Percentiles rank a stretch among this genome's conserved stretches.
phyloP scores from a whole-genome alignment of 2,888 invertebrate genomes.

The Dimorphilus gyrociliatus region DNA sequence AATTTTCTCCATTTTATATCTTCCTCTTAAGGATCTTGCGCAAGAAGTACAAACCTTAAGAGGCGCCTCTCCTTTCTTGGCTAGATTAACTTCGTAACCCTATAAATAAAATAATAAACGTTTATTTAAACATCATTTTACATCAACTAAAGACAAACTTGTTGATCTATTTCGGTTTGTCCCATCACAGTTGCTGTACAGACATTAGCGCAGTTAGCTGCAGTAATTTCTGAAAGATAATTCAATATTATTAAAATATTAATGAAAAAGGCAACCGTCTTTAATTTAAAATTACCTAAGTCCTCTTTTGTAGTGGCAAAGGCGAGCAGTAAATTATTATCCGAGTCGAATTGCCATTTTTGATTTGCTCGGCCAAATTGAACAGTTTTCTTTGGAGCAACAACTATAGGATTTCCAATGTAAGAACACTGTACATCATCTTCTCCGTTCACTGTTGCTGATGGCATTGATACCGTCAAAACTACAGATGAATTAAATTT shows the following conservation, averaged over 20 bases:
- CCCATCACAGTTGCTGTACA: conserved; percentile 31
- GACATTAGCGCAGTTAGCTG: conserved; percentile 33
- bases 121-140: neutral
- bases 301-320: conserved; percentile 29
- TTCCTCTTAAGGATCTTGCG: conserved; percentile 32
- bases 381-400: conserved; percentile 22
- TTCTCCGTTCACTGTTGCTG: conserved; percentile 12
- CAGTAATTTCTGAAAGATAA: conserved; percentile 28
- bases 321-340: conserved; percentile 26
- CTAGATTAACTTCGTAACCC: conserved; percentile 23
- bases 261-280: neutral
- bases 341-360: conserved; percentile 28
- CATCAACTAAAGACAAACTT: too few relatives aligned
- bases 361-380: conserved; percentile 35
- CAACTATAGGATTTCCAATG: conserved; percentile 21
- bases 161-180: conserved; percentile 29
- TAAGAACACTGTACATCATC: conserved; percentile 19
- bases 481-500: conserved; percentile 23
- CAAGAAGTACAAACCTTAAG: conserved; percentile 36
- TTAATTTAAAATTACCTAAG: conserved; percentile 16
- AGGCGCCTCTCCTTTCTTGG: too few relatives aligned
- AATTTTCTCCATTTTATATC: conserved; percentile 24
- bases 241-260: conserved; percentile 3
- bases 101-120: conserved; percentile 7
- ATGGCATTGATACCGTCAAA: conserved; percentile 29